Evolutionary conservation across 2,113 vertebrate genomes (phyloP), one percentile per base, ranked within the genome.

Genomic region (Tauraco erythrolophus): DNA sequence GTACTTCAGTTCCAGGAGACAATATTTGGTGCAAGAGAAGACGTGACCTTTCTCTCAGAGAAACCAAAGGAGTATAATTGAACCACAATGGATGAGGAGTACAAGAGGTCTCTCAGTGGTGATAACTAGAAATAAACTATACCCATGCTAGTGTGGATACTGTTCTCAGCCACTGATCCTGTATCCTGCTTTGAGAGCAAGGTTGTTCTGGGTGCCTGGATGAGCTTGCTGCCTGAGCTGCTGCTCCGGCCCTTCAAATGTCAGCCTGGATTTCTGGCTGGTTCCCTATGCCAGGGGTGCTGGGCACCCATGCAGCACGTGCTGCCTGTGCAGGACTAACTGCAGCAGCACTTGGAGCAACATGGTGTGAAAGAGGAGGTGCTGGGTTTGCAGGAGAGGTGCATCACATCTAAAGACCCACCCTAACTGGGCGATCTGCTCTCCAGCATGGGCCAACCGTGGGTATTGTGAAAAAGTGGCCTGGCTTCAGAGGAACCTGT

Each of bases 141-240:
- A 0, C 3, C 56, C 1, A 1, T 24, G 15, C n/a, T 56, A 7
- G 12, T 1, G 2, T 17, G 39, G 46, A 16, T 70, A 3, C 18
- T 37, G n/a, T 22, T 69, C 23, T 64, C 13, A 6, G 1, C 19
- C 39, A 18, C 45, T 25, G 37, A 61, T 30, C 4, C 33, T 19
- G 10, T 3, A n/a, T 14, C 16, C 33, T 15, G n/a, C 51, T 83
- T 9, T 27, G 46, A 43, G 41, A 33, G 31, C 48, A 21, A 66
- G 2, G 7, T 11, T 35, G 60, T 39, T 74, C 33, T 46, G 60
- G 10, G 54, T 58, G 31, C 43, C 12, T 53, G 11, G 4, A 9
- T 35, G 54, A 27, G 9, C 19, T 84, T 33, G 39, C 7, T 70
- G 45, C 35, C 9, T 5, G 43, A 37, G 43, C 45, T 57, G 30